Evolutionary conservation across 2,113 vertebrate genomes (phyloP).

Genomic region (Ondatra zibethicus): DNA sequence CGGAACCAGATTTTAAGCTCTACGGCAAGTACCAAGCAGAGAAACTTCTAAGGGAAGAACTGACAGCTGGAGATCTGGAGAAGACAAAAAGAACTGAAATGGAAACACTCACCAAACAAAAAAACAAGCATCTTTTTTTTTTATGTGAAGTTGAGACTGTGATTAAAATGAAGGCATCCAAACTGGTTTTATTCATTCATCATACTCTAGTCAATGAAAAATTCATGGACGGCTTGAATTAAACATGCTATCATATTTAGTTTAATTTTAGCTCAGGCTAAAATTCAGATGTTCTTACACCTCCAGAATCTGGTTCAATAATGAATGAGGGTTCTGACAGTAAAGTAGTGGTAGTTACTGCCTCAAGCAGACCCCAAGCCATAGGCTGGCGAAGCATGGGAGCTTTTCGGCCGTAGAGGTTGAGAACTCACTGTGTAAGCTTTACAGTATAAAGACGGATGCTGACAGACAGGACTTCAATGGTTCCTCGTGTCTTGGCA

Average conservation of each 20-base stretch:
- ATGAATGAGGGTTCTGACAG: background rate
- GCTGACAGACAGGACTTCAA: too few relatives aligned
- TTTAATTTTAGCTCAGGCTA: slow-evolving; percentile 23
- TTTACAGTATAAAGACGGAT: background rate
- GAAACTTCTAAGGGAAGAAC: background rate
- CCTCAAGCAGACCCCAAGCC: slow-evolving; percentile 1
- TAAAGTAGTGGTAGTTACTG: background rate
- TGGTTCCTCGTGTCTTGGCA: background rate
- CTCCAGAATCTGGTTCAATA: slow-evolving; percentile 16
- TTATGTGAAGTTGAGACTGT: background rate
- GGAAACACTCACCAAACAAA: background rate
- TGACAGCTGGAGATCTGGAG: background rate
- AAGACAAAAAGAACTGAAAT: slow-evolving; percentile 28
- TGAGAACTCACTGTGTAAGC: background rate
- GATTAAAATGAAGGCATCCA: slow-evolving; percentile 52
- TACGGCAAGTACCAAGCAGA: background rate
- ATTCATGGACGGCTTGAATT: slow-evolving; percentile 40
- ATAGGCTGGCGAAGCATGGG: background rate
- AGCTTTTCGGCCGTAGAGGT: background rate
- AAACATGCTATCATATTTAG: slow-evolving; percentile 17
- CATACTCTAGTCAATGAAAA: slow-evolving; percentile 27
- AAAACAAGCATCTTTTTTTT: background rate
- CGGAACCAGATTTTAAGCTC: background rate
- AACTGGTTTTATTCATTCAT: slow-evolving; percentile 12
- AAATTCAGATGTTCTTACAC: slow-evolving; percentile 26